phyloP scores from a whole-genome alignment of 2,797 vertebrate genomes.

The Margarornis squamiger region DNA sequence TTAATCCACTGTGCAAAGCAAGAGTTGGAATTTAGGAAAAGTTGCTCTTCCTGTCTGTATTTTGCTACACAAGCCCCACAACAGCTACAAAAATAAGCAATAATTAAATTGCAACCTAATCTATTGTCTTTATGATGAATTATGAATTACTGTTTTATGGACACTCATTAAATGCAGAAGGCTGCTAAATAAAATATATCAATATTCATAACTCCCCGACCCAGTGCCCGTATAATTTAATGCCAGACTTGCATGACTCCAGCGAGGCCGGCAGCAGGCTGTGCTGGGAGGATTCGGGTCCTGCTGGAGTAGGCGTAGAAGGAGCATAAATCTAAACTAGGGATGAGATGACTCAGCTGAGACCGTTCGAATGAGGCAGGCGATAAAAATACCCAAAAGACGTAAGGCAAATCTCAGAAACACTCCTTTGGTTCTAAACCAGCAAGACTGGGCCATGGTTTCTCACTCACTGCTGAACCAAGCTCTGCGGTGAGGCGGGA shows the following conservation, averaged over 20 bases:
- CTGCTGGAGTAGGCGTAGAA: neutral
- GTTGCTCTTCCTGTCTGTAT: neutral
- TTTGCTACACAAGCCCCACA: neutral
- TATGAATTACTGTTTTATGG: neutral
- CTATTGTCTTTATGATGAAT: neutral
- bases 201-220: neutral
- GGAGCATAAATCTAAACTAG: constrained; percentile 22
- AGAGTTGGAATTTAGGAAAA: neutral
- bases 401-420: neutral
- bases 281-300: neutral
- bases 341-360: constrained; percentile 42
- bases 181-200: neutral
- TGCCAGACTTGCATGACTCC: neutral
- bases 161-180: neutral
- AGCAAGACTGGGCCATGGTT: rapidly evolving
- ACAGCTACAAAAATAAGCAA: neutral
- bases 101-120: neutral
- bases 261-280: neutral
- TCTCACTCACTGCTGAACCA: rapidly evolving
- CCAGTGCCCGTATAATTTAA: neutral
- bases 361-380: constrained; percentile 12
- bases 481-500: rapidly evolving
- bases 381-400: constrained; percentile 51
- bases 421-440: neutral
- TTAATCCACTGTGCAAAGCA: too few relatives aligned